A percentile compares a stretch with the other conserved stretches of the same genome.
Conservation (phyloP, 2,888 invertebrate species). For the Lepidonotus clava region DNA sequence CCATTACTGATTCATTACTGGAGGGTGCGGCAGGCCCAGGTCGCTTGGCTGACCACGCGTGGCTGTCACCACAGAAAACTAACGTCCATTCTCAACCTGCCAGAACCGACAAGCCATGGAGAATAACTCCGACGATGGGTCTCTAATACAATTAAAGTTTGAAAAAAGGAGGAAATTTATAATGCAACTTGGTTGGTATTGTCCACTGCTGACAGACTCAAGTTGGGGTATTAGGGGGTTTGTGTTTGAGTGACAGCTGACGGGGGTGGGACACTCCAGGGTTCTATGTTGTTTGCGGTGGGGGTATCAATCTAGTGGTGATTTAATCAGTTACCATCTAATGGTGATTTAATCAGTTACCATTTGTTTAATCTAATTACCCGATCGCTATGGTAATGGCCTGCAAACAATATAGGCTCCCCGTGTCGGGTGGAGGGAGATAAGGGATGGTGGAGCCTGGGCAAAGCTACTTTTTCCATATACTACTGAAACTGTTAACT, state of each 20-base stretch:
- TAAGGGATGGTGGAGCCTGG: no score
- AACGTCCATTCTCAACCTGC: slow-evolving; percentile 1
- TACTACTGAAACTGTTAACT: no score
- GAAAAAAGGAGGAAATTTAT: background rate
- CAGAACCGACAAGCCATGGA: background rate
- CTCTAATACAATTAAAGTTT: background rate
- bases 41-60: background rate
- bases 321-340: background rate
- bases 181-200: background rate
- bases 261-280: background rate
- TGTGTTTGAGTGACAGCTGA: no score
- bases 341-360: background rate
- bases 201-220: background rate
- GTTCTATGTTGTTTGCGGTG: background rate
- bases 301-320: background rate
- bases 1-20: slow-evolving; percentile 8
- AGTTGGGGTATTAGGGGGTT: background rate
- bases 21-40: no score
- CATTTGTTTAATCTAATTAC: background rate
- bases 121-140: background rate
- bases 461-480: no score
- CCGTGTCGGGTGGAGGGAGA: no score
- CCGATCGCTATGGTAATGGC: background rate
- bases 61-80: background rate
- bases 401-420: no score